Conservation (phyloP, 2,888 invertebrate genomes). For the Calliphora vomitoria region DNA sequence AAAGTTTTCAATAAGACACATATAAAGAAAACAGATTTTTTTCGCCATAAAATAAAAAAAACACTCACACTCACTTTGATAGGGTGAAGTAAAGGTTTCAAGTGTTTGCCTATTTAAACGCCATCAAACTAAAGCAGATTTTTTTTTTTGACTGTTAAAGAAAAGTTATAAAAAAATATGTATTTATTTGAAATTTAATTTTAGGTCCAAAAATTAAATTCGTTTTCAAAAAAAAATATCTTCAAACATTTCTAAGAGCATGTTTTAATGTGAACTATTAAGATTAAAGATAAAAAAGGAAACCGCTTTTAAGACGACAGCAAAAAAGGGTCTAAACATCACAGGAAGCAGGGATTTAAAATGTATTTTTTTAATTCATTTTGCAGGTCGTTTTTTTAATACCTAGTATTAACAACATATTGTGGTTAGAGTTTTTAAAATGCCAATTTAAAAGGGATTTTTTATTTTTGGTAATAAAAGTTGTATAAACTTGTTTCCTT, state of each 20-base stretch:
- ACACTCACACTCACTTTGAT: not conserved
- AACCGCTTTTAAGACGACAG: not conserved
- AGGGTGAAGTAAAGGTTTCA: not conserved
- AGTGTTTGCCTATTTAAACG: conserved; percentile 20
- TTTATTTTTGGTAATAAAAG: conserved; percentile 35
- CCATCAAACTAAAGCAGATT: not conserved
- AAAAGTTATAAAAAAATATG: conserved; percentile 19
- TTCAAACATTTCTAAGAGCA: conserved; percentile 18
- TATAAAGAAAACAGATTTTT: conserved; percentile 20
- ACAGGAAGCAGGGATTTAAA: not conserved
- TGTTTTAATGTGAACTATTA: conserved; percentile 29
- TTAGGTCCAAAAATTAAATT: conserved; percentile 33
- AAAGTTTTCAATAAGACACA: conserved; percentile 19
- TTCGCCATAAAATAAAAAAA: not conserved
- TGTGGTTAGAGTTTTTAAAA: conserved; percentile 50
- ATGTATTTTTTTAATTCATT: not conserved
- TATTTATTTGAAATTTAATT: conserved; percentile 52
- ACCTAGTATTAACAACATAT: conserved; percentile 38
- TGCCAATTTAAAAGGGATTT: conserved; percentile 61
- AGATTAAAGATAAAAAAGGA: conserved; percentile 51
- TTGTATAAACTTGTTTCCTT: conserved; percentile 29
- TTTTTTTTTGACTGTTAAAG: not conserved
- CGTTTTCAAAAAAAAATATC: conserved; percentile 37
- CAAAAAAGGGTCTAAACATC: conserved; percentile 1
- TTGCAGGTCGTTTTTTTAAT: conserved; percentile 1